Evolutionary conservation across 2,888 invertebrate genomes (phyloP), one percentile per base, ranked within the genome.

Genomic region (Willowsia nigromaculata): DNA sequence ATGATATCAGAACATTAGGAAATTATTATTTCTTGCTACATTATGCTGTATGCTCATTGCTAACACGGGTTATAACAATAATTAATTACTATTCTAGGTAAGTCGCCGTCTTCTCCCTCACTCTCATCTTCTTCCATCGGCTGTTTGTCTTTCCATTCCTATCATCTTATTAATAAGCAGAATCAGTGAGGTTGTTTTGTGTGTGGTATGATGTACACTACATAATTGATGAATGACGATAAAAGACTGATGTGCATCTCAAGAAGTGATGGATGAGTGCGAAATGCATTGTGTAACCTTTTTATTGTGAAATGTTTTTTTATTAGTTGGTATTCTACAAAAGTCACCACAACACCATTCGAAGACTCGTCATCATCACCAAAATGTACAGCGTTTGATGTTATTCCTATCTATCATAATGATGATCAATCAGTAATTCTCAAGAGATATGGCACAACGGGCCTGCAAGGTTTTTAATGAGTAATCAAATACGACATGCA

Each of bases 11-110:
- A 50, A 43, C 13, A 47, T 56, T 15, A 71, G 18, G 30, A n/a
- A 30, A 15, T 65, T 65, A 33, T 65, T 37, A 40, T 18, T 37
- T 0, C 1, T 18, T 18, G 18, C 18, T 7, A 37, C 37, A n/a
- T 74, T 1, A n/a, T 74, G 25, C 27, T 27, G 78, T 56, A n/a
- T 56, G 25, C 56, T 37, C 56, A 80, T 22, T 13, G 25, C 76
- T 3, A 80, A 30, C 78, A 80, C 56, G 15, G 37, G 56, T 25
- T 47, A 30, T 18, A 78, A 81, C 40, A 30, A 59, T 78, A 86
- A 65, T 86, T 86, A 80, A 81, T 87, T 71, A 56, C 37, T 80
- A 87, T 81, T 87, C 87, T 81, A 80, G 80, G 86, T 87, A 87
- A 81, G 81, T 87, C 81, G 47, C 33, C 30, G 22, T 76, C 74